Evolutionary conservation across 2,888 invertebrate genomes (phyloP).

Genomic region (Synergus japonicus): DNA sequence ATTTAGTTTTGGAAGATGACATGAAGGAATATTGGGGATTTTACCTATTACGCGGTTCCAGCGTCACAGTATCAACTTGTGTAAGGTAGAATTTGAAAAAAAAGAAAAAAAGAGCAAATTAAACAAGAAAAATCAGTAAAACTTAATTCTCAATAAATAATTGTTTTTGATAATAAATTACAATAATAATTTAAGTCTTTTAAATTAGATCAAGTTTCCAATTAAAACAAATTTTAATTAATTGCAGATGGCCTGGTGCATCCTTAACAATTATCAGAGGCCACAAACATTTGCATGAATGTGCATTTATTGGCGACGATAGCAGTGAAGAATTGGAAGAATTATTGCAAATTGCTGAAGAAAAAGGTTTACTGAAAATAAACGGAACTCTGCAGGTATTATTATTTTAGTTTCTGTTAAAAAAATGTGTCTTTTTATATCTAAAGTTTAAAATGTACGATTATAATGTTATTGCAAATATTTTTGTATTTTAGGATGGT

Average conservation of each 20-base stretch:
- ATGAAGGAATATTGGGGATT: slow-evolving; percentile 93
- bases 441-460: background rate
- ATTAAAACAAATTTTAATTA: background rate
- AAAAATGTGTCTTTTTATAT: background rate
- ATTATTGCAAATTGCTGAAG: slow-evolving; percentile 78
- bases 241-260: slow-evolving; percentile 85
- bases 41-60: slow-evolving; percentile 86
- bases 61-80: slow-evolving; percentile 87
- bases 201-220: background rate
- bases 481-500: slow-evolving; percentile 68
- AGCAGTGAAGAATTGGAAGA: slow-evolving; percentile 88
- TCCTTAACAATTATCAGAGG: slow-evolving; percentile 88
- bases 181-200: too few relatives aligned
- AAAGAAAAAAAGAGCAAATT: background rate
- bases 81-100: slow-evolving; percentile 80
- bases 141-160: background rate
- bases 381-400: slow-evolving; percentile 52
- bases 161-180: background rate
- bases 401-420: background rate
- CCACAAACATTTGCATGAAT: slow-evolving; percentile 87
- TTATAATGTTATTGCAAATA: background rate
- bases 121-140: background rate
- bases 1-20: slow-evolving; percentile 85
- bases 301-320: slow-evolving; percentile 89
- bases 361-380: slow-evolving; percentile 70